Evolutionary conservation across 1,140 invertebrate species (phyloP).

Genomic region (Daktulosphaira vitifoliae): DNA sequence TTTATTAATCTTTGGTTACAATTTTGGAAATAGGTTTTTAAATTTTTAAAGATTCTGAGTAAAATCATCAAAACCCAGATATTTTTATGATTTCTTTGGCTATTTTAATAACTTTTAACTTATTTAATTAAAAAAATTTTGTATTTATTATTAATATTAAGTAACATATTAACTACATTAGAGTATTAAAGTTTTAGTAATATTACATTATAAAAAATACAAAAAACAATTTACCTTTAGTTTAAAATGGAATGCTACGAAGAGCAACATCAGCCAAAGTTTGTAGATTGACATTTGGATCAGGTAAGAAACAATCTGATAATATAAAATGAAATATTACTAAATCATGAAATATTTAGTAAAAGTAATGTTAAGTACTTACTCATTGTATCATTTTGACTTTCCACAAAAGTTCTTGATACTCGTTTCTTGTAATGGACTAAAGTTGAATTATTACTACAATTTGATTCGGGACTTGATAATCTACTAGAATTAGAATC

Average conservation of each 20-base stretch:
- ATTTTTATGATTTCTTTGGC: no score
- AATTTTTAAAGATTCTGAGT: no score
- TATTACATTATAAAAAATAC: no score
- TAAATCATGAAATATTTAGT: neutral
- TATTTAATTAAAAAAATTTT: no score
- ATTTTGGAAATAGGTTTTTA: no score
- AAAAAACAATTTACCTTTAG: neutral
- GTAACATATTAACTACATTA: no score
- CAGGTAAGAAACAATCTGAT: neutral
- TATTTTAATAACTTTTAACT: no score
- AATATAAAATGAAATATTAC: neutral
- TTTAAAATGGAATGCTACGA: conserved; percentile 11
- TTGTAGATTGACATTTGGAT: conserved; percentile 21
- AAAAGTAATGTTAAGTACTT: neutral
- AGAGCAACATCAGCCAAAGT: conserved; percentile 26
- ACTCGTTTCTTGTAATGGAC: conserved; percentile 27
- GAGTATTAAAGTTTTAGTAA: no score
- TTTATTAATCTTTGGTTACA: no score
- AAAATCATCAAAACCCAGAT: no score
- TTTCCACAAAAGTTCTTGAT: conserved; percentile 25
- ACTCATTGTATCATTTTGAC: conserved; percentile 17
- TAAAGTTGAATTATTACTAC: conserved; percentile 14
- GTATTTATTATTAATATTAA: no score
- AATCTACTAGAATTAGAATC: conserved; percentile 22
- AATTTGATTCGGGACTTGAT: conserved; percentile 23